Percentiles rank a stretch among this genome's conserved stretches.
Conservation (phyloP, 1,140 invertebrate species). For the Centruroides vittatus region DNA sequence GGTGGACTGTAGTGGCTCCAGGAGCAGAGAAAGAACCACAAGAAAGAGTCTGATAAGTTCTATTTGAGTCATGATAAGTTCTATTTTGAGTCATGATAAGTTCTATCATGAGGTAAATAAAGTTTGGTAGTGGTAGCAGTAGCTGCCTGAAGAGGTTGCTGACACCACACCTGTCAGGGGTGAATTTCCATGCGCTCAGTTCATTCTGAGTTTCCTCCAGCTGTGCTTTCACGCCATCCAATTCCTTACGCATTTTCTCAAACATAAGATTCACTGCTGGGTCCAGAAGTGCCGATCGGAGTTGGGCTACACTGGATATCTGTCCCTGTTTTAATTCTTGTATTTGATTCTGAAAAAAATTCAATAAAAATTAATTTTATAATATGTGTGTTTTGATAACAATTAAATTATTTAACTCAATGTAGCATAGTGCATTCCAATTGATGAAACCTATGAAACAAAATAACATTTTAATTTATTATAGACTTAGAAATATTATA, state of each 20-base stretch:
- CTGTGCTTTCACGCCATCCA: constrained; percentile 73
- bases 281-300: constrained; percentile 74
- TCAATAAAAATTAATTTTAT: neutral
- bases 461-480: too few relatives aligned
- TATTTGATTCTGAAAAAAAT: constrained; percentile 65
- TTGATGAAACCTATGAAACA: too few relatives aligned
- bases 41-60: too few relatives aligned
- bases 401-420: too few relatives aligned
- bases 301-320: constrained; percentile 48
- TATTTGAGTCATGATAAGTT: constrained; percentile 2
- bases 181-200: constrained; percentile 96
- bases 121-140: constrained; percentile 1
- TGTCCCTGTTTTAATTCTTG: constrained; percentile 46
- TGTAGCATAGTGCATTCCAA: too few relatives aligned
- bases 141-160: constrained; percentile 7
- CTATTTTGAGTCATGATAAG: constrained; percentile 5
- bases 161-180: constrained; percentile 66
- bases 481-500: too few relatives aligned
- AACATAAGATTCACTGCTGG: constrained; percentile 91
- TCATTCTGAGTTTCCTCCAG: constrained; percentile 96
- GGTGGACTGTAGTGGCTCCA: neutral
- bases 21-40: constrained; percentile 2
- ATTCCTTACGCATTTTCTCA: constrained; percentile 77
- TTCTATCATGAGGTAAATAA: constrained; percentile 10
- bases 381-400: too few relatives aligned